phyloP scores from a whole-genome alignment of 35 echinoderm and acorn worm genomes.

The Apostichopus japonicus region DNA sequence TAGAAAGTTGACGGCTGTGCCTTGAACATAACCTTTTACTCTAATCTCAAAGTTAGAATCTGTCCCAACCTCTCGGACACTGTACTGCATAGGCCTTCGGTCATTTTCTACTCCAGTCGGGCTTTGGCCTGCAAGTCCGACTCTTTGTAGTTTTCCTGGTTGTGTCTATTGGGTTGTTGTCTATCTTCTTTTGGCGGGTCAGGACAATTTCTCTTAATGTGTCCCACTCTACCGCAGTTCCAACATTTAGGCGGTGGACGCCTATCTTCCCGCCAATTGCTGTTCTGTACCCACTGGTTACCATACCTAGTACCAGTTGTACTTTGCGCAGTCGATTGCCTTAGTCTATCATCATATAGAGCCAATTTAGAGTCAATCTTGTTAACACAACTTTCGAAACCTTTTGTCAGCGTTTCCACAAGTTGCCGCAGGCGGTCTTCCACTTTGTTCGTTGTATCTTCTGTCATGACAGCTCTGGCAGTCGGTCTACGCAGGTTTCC shows the following conservation, averaged over 20 bases:
- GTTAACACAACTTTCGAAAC: neutral
- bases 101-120: conserved; percentile 18
- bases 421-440: neutral
- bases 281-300: neutral
- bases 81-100: neutral
- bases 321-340: neutral
- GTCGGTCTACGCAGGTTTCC: conserved; percentile 16
- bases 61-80: neutral
- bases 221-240: neutral
- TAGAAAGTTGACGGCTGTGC: conserved; percentile 26
- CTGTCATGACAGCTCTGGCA: neutral
- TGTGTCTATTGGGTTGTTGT: neutral
- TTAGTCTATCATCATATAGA: too few relatives aligned
- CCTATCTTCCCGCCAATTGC: neutral
- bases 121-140: conserved; percentile 42
- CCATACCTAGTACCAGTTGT: neutral
- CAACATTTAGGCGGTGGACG: conserved; percentile 24
- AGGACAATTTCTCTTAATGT: neutral
- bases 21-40: neutral
- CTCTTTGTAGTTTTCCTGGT: conserved; percentile 36
- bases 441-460: neutral
- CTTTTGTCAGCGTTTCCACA: neutral
- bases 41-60: neutral
- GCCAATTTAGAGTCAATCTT: neutral
- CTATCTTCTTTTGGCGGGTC: conserved; percentile 1